These are phyloP conservation scores for Rotaria macrura DNA, from an alignment of 2,888 invertebrate species.

Conservation along the genomic window DNA sequence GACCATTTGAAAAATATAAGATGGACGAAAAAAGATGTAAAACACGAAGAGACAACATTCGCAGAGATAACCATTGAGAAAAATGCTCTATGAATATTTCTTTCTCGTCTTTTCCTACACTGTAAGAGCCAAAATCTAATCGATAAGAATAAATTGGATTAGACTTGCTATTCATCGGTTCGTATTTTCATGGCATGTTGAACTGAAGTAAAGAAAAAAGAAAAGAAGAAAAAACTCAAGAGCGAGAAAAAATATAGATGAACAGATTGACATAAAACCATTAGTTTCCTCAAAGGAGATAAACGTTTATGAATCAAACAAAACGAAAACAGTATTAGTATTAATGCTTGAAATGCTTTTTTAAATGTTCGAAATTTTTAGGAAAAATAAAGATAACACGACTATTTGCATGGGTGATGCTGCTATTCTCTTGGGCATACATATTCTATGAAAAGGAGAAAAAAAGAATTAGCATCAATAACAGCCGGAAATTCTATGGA, in stretches of 20 bases:
- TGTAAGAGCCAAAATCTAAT: not conserved
- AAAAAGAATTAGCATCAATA: not conserved
- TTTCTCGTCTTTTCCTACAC: not conserved
- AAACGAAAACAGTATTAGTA: too few species aligned
- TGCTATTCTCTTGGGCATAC: not conserved
- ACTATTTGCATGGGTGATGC: not conserved
- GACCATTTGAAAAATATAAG: not conserved
- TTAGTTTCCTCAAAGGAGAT: not conserved
- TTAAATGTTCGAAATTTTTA: too few species aligned
- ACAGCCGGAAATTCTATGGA: not conserved
- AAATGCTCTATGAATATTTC: not conserved
- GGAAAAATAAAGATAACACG: not conserved
- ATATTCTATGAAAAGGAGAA: not conserved
- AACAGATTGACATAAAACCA: not conserved
- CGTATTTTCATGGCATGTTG: not conserved
- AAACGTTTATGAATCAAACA: not conserved
- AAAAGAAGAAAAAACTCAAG: not conserved
- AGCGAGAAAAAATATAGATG: not conserved
- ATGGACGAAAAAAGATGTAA: not conserved
- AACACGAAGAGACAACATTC: not conserved
- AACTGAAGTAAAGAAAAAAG: not conserved
- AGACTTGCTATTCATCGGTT: constrained; percentile 3
- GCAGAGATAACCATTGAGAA: not conserved
- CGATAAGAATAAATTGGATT: not conserved
- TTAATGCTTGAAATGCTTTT: too few species aligned